Conservation (phyloP, 2,113 vertebrate species). For the Alligator sinensis region DNA sequence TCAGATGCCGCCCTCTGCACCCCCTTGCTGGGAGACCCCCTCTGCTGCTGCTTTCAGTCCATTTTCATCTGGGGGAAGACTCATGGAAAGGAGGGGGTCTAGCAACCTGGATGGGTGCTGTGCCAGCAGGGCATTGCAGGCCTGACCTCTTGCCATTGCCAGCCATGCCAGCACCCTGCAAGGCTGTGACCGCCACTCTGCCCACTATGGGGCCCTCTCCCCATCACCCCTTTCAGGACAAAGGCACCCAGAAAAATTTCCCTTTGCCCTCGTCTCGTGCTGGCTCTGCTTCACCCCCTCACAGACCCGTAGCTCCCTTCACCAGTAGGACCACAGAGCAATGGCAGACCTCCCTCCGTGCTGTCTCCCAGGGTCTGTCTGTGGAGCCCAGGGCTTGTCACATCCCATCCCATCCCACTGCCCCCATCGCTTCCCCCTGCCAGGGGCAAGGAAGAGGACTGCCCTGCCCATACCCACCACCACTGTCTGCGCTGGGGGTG, state of each 20-base stretch:
- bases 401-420: not conserved
- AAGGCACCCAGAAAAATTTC: not conserved
- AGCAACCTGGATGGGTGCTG: not conserved
- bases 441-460: not conserved
- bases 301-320: not conserved
- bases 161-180: no score
- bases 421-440: not conserved
- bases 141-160: not conserved
- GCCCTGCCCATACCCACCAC: not conserved
- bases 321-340: no score
- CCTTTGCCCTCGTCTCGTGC: not conserved
- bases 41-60: not conserved
- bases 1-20: accelerated
- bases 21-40: accelerated
- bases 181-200: no score
- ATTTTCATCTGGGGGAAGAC: not conserved
- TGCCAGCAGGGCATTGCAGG: not conserved
- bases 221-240: no score
- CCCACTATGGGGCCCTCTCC: no score
- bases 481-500: not conserved
- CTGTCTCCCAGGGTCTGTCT: no score
- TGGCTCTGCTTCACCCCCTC: not conserved
- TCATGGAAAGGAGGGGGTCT: not conserved
- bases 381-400: not conserved
- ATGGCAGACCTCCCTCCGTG: no score